These are phyloP conservation scores for Mnemiopsis leidyi DNA, from an alignment of 37 sponge, comb jelly and placozoan genomes.

Conservation along the genomic window DNA sequence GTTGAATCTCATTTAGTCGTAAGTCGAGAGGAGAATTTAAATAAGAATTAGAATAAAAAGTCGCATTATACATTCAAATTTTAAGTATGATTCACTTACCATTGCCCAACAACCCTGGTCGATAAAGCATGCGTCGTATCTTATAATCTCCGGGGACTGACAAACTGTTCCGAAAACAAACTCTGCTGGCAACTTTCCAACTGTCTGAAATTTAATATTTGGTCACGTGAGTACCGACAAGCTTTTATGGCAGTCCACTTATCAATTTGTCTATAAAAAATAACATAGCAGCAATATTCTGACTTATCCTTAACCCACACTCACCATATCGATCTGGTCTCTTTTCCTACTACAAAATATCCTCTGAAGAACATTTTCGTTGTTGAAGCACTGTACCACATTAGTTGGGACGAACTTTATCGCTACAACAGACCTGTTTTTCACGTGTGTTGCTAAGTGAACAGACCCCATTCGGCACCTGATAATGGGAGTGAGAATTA, in stretches of 20 bases:
- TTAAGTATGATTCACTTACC: too few species aligned
- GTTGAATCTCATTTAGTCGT: too few species aligned
- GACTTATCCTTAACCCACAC: too few species aligned
- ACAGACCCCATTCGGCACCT: conserved; percentile 51
- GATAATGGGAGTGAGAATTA: neutral
- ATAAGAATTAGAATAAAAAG: too few species aligned
- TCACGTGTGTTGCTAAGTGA: conserved; percentile 28
- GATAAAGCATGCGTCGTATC: conserved; percentile 47
- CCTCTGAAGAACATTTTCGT: neutral
- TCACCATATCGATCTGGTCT: neutral
- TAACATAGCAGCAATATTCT: too few species aligned
- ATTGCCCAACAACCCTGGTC: conserved; percentile 65
- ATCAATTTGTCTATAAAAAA: too few species aligned
- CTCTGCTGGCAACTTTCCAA: conserved; percentile 56
- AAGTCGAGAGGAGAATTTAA: too few species aligned
- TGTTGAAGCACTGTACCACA: conserved; percentile 35
- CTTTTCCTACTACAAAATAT: neutral
- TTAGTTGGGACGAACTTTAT: conserved; percentile 60
- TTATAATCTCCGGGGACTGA: conserved; percentile 6
- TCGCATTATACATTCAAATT: too few species aligned
- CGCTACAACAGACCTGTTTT: conserved; percentile 28
- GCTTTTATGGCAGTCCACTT: too few species aligned
- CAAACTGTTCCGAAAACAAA: conserved; percentile 51
- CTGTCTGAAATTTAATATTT: too few species aligned
- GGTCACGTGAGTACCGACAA: too few species aligned